phyloP scores from a whole-genome alignment of 2,113 vertebrate species.

The Riparia riparia region DNA sequence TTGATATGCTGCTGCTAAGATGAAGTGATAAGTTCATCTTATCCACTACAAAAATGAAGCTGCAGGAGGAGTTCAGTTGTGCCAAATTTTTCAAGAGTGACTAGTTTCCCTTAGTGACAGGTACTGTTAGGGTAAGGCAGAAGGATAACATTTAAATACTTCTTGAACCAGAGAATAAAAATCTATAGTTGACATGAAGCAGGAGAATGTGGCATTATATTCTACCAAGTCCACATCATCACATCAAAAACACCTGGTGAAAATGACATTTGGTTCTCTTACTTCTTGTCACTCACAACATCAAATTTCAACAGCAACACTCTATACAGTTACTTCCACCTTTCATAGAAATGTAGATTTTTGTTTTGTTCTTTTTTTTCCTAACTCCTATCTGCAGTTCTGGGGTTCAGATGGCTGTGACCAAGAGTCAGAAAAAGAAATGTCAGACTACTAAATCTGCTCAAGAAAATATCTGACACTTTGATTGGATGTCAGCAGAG shows the following conservation, averaged over 20 bases:
- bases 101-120: background rate
- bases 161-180: background rate
- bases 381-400: background rate
- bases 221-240: background rate
- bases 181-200: background rate
- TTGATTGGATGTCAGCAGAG: slow-evolving; percentile 26
- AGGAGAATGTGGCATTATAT: background rate
- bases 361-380: background rate
- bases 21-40: too few relatives aligned
- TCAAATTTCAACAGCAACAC: background rate
- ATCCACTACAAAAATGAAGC: background rate
- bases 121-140: background rate
- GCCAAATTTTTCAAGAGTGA: background rate
- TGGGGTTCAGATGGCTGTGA: slow-evolving; percentile 7
- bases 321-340: background rate
- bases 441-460: slow-evolving; percentile 10
- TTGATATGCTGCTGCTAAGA: background rate
- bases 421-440: slow-evolving; percentile 27
- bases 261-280: background rate
- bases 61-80: background rate
- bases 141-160: background rate
- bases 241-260: background rate
- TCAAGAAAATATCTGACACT: background rate
- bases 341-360: background rate
- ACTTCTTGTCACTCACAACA: background rate